Evolutionary conservation across 2,797 vertebrate genomes (phyloP).

Genomic region (Enteromius trimaculatus): DNA sequence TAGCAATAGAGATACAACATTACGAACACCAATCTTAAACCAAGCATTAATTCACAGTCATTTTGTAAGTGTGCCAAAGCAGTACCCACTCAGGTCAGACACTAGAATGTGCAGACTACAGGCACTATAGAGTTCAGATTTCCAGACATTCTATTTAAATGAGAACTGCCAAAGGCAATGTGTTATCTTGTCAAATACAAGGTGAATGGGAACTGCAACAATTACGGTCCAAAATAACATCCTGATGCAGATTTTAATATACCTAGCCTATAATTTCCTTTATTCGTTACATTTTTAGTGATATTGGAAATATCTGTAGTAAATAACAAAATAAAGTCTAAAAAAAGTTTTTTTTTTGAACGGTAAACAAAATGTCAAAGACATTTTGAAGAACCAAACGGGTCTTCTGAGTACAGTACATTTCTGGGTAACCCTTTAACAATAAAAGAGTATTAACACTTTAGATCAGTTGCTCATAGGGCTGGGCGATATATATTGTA

Average conservation of each 20-base stretch:
- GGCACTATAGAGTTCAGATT: not conserved
- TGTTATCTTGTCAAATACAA: not conserved
- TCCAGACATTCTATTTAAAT: not conserved
- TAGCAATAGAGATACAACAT: not conserved
- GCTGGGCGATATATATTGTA: too few species aligned
- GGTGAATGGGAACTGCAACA: not conserved
- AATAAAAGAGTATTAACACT: not conserved
- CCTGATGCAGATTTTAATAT: too few species aligned
- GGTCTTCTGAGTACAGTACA: too few species aligned
- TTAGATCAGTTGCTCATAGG: not conserved
- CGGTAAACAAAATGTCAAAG: too few species aligned
- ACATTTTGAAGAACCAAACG: too few species aligned
- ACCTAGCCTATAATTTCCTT: too few species aligned
- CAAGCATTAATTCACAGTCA: not conserved
- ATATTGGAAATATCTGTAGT: not conserved
- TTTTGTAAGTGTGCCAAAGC: not conserved
- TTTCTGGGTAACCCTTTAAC: not conserved
- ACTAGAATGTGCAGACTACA: not conserved
- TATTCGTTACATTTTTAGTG: not conserved
- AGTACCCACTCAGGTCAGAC: slow-evolving; percentile 16
- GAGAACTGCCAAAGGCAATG: not conserved
- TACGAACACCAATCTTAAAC: not conserved
- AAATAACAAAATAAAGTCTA: not conserved
- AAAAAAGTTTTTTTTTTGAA: too few species aligned
- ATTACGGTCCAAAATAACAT: not conserved